Base-by-base conservation (phyloP, 1,140 invertebrate species). In the Andrena cerasifolii region DNA sequence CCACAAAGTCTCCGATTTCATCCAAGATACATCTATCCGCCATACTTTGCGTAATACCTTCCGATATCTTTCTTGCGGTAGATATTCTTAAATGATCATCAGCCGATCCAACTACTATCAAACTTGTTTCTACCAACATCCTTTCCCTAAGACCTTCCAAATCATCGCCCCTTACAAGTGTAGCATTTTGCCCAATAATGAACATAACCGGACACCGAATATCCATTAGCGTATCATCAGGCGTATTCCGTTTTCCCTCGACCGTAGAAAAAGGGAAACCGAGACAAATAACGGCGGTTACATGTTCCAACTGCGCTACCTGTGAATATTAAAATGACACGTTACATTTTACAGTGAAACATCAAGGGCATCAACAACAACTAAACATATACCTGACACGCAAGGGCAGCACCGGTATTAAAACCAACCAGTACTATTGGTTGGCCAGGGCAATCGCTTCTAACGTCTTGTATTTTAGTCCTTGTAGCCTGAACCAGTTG, bases 71-170 rank as follows among this genome's bases (percentile, higher is more conserved):
- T 86, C 97, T 96, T 3, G 93, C 93, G 51, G 95, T 95, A 7
- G 93, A 94, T 68, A 98, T 94, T 65, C 96, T 92, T 2, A 98
- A 92, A 62, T 95, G 92, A 89, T 97, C 96, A 91, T 98, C 97
- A 5, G 96, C 96, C 45, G 95, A 95, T 26, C 97, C 97, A n/a
- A 98, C 95, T 0, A 98, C 94, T 14, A 98, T 93, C 16, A 98
- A 89, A 68, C 95, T 95, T 1, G 96, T 96, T 86, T 97, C 95
- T 0, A 96, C 95, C 75, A 95, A 92, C 95, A 98, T 96, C 62
- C 94, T 94, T 86, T 96, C 94, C 8, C 97, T 91, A 12, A 97
- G 89, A 65, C 96, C 95, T 89, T 98, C 97, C 67, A 98, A 93
- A 88, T 96, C 96, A 84, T 97, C 96, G 43, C 95, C 91, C 28